Base-by-base conservation (phyloP, 2,888 invertebrate genomes). In the Heliconius ethilla region DNA sequence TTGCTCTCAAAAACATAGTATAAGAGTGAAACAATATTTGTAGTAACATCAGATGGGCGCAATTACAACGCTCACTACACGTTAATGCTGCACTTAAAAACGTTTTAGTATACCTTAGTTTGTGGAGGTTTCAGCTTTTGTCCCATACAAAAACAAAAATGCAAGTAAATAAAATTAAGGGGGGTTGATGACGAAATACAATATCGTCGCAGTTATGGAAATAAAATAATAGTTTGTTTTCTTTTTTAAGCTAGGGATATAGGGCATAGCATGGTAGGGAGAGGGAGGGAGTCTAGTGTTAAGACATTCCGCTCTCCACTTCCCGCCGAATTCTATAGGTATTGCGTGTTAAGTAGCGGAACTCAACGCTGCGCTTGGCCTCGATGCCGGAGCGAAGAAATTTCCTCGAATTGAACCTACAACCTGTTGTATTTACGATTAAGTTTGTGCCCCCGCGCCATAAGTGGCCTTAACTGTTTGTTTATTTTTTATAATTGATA, bases 51-150 rank as follows among this genome's bases (percentile, higher is more conserved):
- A 86, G 88, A 89, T 89, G 88, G 88, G 85, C 81, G 89, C 87
- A 90, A 90, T 90, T 90, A 89, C 84, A 85, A 76, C 81, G 84
- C 83, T 83, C 80, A 80, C 83, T 84, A 83, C 84, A 84, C 83
- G 82, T 77, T 85, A 81, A 82, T 84, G 89, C 86, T 85, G 89
- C 90, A 90, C 90, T 90, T 89, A 88, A 90, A 90, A 90, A 90
- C 89, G 86, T 90, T 91, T 90, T 89, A 90, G 86, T 86, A 85
- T 85, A 84, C 85, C 83, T 85, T 85, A 85, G 85, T 86, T 85
- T 85, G 84, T 83, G 70, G 72, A 84, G 84, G 85, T 86, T 85
- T 84, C 81, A 82, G 82, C 82, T 84, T 82, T 84, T 84, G 83
- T 83, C 76, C 80, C 80, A 76, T 81, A 80, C 79, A 82, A 75